These are phyloP conservation scores for Cistogaster globosa DNA, from an alignment of 2,888 invertebrate genomes.

Conservation along the genomic window DNA sequence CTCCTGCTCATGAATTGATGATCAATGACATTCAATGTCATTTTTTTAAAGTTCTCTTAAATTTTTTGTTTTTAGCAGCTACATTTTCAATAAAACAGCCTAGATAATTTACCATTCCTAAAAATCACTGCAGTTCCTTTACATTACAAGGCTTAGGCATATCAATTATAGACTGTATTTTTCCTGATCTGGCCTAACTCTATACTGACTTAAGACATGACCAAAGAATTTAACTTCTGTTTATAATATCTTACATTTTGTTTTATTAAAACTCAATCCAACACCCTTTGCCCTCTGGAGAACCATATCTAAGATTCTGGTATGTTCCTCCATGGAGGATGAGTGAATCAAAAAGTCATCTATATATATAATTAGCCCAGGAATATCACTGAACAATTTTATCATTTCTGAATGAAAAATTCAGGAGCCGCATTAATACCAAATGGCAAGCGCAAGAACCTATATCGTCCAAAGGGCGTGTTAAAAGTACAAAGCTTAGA, in stretches of 20 bases:
- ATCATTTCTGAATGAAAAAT: slow-evolving; percentile 65
- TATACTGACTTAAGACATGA: slow-evolving; percentile 50
- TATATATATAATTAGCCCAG: slow-evolving; percentile 60
- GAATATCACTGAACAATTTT: slow-evolving; percentile 57
- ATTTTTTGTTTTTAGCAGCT: slow-evolving; percentile 64
- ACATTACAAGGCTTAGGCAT: slow-evolving; percentile 44
- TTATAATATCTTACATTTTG: slow-evolving; percentile 42
- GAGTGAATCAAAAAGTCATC: slow-evolving; percentile 68
- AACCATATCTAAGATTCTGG: slow-evolving; percentile 49
- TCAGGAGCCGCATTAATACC: slow-evolving; percentile 66
- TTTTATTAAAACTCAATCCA: slow-evolving; percentile 66
- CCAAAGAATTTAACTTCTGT: slow-evolving; percentile 57
- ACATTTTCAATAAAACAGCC: slow-evolving; percentile 72
- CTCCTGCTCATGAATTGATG: slow-evolving; percentile 26
- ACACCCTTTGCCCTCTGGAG: slow-evolving; percentile 56
- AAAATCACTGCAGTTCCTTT: slow-evolving; percentile 50
- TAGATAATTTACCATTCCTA: slow-evolving; percentile 71
- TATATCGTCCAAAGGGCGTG: slow-evolving; percentile 72
- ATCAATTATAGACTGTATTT: slow-evolving; percentile 39
- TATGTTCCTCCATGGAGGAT: slow-evolving; percentile 49
- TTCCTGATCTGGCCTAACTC: slow-evolving; percentile 44
- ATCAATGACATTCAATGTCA: slow-evolving; percentile 65
- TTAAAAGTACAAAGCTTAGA: slow-evolving; percentile 70
- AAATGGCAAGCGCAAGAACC: slow-evolving; percentile 68
- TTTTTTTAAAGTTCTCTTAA: slow-evolving; percentile 65